Evolutionary conservation across 2,113 vertebrate genomes (phyloP), one percentile per base, ranked within the genome.

Genomic region (Pelodiscus sinensis): DNA sequence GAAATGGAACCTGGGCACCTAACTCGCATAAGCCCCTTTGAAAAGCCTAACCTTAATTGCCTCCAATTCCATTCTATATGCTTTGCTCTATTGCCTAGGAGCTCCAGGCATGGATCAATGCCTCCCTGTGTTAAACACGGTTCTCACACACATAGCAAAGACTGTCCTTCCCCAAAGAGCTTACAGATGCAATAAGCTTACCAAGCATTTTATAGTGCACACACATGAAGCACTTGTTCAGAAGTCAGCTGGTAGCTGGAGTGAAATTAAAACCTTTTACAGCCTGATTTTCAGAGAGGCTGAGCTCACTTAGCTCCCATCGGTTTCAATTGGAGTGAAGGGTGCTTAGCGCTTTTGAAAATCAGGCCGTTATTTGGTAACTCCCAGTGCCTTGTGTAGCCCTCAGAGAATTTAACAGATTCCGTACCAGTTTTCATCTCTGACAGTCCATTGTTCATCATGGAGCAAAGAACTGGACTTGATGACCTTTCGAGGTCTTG

Each of bases 381-480:
- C 16, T 35, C 31, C 15, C 2, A 52, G 25, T 78, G 15, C 87
- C 58, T 90, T 21, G 5, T 10, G 11, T 62, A 81, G 9, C 51
- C 54, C 5, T 16, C 9, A 44, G 24, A 87, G 29, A 73, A n/a
- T 35, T 3, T 50, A 58, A 55, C 62, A 71, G 29, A 5, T n/a
- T 95, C 68, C 79, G 54, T 94, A 22, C n/a, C 89, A 44, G 44
- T 95, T 85, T 93, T 56, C 92, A 92, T 88, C 60, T 38, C 31
- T 92, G 12, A 83, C 51, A 85, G 8, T 0, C 1, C 82, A 55
- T 81, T n/a, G 51, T 89, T 58, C 57, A 58, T 58, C 57, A 10
- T 58, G 24, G 24, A 58, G 57, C 57, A 58, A 24, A 24, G 57
- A 10, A 11, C 57, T 58, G 22, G 22, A 21, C 57, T 58, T 10